These are phyloP conservation scores for Myotis davidii DNA, from an alignment of 2,113 vertebrate genomes.

Conservation along the genomic window DNA sequence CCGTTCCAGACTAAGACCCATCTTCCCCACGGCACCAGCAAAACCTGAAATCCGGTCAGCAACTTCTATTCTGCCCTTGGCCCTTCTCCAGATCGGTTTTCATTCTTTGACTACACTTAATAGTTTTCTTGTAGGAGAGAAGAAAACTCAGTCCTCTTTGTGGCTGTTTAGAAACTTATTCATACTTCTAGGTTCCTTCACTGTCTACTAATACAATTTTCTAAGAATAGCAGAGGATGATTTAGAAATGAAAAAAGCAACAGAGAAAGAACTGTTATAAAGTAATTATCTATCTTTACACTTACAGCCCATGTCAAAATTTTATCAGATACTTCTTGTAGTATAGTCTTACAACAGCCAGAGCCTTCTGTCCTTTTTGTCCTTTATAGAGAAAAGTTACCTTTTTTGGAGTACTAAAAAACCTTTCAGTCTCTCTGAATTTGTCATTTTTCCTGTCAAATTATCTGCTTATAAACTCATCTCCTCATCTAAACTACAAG, in stretches of 20 bases:
- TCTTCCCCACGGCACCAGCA: neutral
- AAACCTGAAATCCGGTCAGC: neutral
- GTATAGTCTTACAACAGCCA: neutral
- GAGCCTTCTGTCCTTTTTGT: neutral
- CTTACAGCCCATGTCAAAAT: neutral
- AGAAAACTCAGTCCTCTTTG: neutral
- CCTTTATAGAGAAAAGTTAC: neutral
- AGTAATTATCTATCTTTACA: slow-evolving; percentile 21
- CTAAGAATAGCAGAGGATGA: neutral
- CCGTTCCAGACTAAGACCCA: neutral
- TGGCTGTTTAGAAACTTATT: neutral
- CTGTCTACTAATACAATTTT: neutral
- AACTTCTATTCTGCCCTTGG: neutral
- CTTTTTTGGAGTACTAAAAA: slow-evolving; percentile 15
- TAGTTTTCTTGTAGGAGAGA: neutral
- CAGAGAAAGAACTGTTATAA: neutral
- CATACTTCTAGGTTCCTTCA: neutral
- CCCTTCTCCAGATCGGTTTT: neutral
- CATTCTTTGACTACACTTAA: neutral
- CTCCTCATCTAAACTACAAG: neutral
- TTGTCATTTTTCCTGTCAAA: slow-evolving; percentile 9
- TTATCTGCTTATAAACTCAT: slow-evolving; percentile 10
- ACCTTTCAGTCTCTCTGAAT: neutral
- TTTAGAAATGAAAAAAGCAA: slow-evolving; percentile 27
- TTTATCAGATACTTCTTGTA: neutral